Evolutionary conservation across 2,113 vertebrate genomes (phyloP).

Genomic region (Recurvirostra avosetta): DNA sequence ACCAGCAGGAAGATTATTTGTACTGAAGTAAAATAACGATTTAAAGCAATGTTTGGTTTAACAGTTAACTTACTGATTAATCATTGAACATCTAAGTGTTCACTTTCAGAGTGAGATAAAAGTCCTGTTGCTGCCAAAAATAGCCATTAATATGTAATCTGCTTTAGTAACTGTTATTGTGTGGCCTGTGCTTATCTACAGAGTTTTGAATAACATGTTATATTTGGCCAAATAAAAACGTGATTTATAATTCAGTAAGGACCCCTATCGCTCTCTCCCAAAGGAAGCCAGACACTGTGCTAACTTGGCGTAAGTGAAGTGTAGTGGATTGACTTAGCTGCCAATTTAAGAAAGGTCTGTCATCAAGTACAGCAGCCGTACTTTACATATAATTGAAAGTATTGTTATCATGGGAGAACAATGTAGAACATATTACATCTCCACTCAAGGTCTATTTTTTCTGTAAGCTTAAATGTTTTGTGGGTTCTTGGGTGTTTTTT

Average conservation of each 20-base stretch:
- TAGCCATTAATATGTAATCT: neutral
- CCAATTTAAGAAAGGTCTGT: neutral
- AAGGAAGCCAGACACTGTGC: neutral
- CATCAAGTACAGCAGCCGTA: neutral
- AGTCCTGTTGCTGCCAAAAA: neutral
- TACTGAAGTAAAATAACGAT: neutral
- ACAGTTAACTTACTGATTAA: conserved; percentile 33
- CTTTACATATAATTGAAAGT: neutral
- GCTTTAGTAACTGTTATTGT: neutral
- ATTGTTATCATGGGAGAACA: neutral
- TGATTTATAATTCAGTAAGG: neutral
- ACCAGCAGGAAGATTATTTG: neutral
- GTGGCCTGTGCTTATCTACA: neutral
- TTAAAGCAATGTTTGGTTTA: conserved; percentile 21
- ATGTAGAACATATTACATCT: neutral
- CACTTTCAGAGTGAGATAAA: conserved; percentile 22
- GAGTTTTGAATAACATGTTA: neutral
- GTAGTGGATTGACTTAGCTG: neutral
- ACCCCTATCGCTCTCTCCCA: neutral
- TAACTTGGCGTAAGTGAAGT: neutral
- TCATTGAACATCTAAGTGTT: neutral
- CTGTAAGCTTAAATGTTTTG: neutral
- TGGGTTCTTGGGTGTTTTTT: neutral
- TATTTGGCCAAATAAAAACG: neutral
- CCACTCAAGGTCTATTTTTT: neutral